A percentile compares a stretch with the other conserved stretches of the same genome.
phyloP scores from a whole-genome alignment of 2,113 vertebrate species.

The Oophaga pumilio region DNA sequence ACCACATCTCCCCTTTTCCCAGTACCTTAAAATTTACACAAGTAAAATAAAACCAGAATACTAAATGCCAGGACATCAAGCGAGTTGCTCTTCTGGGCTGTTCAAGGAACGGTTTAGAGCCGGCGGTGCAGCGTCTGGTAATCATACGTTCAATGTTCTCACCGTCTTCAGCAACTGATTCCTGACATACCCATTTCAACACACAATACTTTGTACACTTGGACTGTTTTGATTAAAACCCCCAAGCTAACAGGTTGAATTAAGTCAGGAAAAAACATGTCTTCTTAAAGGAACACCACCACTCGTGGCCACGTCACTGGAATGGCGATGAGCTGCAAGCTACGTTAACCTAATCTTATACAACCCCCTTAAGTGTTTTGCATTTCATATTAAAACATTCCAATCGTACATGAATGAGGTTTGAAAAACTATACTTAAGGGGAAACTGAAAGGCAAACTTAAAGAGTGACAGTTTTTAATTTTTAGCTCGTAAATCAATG shows the following conservation, averaged over 20 bases:
- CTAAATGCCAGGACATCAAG: slow-evolving; percentile 39
- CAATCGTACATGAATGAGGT: too few species aligned
- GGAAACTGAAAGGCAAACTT: too few species aligned
- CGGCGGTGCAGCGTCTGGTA: neutral
- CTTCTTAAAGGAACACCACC: neutral
- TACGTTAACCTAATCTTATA: neutral
- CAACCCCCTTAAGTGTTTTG: neutral
- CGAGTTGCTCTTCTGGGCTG: slow-evolving; percentile 39
- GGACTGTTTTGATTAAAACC: neutral
- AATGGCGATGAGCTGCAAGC: neutral
- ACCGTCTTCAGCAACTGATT: neutral
- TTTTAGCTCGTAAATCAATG: too few species aligned
- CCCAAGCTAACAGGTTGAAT: neutral
- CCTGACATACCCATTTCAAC: neutral
- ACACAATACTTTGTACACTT: neutral
- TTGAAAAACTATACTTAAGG: too few species aligned
- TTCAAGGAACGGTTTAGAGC: neutral
- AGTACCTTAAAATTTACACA: slow-evolving; percentile 20
- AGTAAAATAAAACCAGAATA: neutral
- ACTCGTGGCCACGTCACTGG: neutral
- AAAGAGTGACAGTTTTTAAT: too few species aligned
- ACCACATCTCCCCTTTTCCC: slow-evolving; percentile 52
- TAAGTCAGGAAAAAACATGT: neutral
- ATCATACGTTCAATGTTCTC: neutral
- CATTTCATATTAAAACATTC: neutral